Conservation (phyloP, 2,888 invertebrate species). For the Andrena haemorrhoa region DNA sequence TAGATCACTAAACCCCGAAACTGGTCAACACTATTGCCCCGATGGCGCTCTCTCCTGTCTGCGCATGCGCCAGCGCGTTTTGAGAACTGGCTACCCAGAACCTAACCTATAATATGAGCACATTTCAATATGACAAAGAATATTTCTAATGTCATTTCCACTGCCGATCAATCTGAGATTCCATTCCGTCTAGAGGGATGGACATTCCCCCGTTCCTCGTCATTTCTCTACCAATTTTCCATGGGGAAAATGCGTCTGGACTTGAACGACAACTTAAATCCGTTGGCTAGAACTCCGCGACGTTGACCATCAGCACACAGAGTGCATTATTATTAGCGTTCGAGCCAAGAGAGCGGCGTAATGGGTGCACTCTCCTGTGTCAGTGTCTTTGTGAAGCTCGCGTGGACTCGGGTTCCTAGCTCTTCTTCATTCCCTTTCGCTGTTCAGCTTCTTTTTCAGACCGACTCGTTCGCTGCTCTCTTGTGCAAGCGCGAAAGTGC, state of each 20-base stretch:
- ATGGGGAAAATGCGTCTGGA: no score
- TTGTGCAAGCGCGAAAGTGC: conserved; percentile 39
- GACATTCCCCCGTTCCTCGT: background rate
- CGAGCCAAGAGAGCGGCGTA: conserved; percentile 38
- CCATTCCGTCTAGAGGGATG: background rate
- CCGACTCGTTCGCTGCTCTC: conserved; percentile 34
- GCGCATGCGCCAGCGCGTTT: no score
- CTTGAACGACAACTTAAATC: conserved; percentile 1
- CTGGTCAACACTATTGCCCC: no score
- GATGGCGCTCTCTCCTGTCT: no score
- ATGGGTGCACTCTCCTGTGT: conserved; percentile 34
- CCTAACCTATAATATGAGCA: no score
- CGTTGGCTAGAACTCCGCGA: conserved; percentile 10
- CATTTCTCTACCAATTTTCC: background rate
- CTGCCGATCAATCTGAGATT: no score
- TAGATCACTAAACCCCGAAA: no score
- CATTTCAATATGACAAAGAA: no score
- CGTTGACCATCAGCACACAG: conserved; percentile 14
- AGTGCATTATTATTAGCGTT: conserved; percentile 50
- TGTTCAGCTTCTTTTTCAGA: conserved; percentile 28
- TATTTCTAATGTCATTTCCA: no score
- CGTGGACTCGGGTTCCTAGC: conserved; percentile 3
- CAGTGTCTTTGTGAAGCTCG: conserved; percentile 31
- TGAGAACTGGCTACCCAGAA: no score
- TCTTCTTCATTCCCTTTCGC: conserved; percentile 23